These are phyloP conservation scores for Deladenus siricidicola DNA, from an alignment of 2,888 invertebrate genomes.

Conservation along the genomic window DNA sequence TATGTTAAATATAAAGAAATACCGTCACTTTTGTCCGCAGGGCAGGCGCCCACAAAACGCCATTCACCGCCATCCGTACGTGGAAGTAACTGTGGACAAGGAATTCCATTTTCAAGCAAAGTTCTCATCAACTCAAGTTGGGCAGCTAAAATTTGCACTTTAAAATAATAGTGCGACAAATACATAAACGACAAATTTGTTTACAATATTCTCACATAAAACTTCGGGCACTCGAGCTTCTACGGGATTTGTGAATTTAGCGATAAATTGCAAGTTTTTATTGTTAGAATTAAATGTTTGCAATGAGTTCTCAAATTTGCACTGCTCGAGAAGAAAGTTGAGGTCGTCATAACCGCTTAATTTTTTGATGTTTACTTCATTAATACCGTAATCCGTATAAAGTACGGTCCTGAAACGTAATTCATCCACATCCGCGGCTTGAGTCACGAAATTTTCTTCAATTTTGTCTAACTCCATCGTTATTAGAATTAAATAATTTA, in stretches of 20 bases:
- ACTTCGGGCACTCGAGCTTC: background rate
- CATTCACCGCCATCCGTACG: background rate
- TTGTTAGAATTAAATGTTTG: too few relatives aligned
- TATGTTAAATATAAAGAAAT: too few relatives aligned
- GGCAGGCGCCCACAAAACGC: too few relatives aligned
- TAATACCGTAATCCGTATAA: background rate
- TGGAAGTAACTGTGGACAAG: background rate
- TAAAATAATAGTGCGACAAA: too few relatives aligned
- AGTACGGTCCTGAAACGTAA: background rate
- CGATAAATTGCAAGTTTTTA: background rate
- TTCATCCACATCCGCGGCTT: background rate
- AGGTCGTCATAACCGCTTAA: slow-evolving; percentile 2
- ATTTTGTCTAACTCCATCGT: too few relatives aligned
- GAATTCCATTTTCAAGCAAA: background rate
- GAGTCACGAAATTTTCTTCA: background rate
- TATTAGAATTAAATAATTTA: too few relatives aligned
- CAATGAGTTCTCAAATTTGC: background rate
- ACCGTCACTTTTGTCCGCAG: too few relatives aligned
- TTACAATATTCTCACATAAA: slow-evolving; percentile 1
- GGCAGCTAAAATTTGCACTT: background rate
- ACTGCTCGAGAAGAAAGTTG: background rate
- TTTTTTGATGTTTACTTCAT: background rate
- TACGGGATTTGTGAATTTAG: slow-evolving; percentile 3
- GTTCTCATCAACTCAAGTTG: background rate
- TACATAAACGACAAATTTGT: too few relatives aligned